Percentiles rank a stretch among this genome's conserved stretches.
Evolutionary conservation across 2,113 vertebrate species (phyloP).

Genomic region (Ptilorrhoa leucosticta): DNA sequence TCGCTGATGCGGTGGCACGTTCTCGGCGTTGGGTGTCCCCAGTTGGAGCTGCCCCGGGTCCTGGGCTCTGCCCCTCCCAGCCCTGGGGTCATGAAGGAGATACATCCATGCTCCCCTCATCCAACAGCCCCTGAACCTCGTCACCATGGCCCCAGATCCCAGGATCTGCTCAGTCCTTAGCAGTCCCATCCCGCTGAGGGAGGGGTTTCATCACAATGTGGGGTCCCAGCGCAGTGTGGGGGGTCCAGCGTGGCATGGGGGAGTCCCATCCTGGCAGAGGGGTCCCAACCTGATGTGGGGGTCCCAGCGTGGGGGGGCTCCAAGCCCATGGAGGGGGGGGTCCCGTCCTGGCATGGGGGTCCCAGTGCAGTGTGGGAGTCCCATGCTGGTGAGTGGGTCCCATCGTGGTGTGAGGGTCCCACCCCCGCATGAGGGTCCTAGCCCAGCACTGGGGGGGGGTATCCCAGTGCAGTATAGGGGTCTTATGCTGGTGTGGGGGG

Average conservation of each 20-base stretch:
- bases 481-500: not conserved
- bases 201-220: not conserved
- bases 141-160: not conserved
- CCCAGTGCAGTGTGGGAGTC: not conserved
- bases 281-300: not conserved
- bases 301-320: not conserved
- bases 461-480: not conserved
- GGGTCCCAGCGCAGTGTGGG: not conserved
- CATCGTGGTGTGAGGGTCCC: not conserved
- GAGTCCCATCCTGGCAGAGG: not conserved
- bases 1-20: not conserved
- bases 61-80: not conserved
- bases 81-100: not conserved
- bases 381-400: not conserved
- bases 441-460: fast-evolving
- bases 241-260: too few species aligned
- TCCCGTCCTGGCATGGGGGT: not conserved
- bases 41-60: not conserved
- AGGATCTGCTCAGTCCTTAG: not conserved
- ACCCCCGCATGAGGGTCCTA: not conserved
- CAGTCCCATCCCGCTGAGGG: not conserved
- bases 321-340: fast-evolving
- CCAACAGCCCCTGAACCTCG: not conserved
- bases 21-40: not conserved
- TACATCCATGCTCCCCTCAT: not conserved